Evolutionary conservation across 2,888 invertebrate genomes (phyloP).

Genomic region (Craniophora ligustri): DNA sequence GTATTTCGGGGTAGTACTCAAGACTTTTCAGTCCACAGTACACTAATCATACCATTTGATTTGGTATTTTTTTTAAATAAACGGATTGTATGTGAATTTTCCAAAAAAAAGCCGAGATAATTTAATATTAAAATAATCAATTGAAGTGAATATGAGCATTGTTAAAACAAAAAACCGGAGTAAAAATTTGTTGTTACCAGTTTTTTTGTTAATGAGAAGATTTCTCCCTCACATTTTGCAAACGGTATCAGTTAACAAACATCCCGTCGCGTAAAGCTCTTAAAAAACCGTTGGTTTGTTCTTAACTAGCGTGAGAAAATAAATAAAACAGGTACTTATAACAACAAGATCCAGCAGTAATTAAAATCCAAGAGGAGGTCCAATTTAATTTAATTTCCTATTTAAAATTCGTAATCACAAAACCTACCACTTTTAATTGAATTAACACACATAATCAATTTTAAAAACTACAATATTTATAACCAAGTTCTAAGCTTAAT

Average conservation of each 20-base stretch:
- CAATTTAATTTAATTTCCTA: slow-evolving; percentile 48
- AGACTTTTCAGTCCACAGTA: no score
- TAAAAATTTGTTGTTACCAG: no score
- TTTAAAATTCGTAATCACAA: slow-evolving; percentile 50
- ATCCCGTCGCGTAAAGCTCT: no score
- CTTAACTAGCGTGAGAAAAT: slow-evolving; percentile 38
- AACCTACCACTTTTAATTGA: slow-evolving; percentile 43
- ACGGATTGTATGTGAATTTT: no score
- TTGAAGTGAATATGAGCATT: no score
- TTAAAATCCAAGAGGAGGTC: slow-evolving; percentile 42
- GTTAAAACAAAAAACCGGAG: no score
- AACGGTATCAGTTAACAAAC: background rate
- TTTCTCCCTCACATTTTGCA: background rate
- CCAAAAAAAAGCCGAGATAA: no score
- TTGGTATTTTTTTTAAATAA: no score
- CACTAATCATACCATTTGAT: no score
- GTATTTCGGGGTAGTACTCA: no score
- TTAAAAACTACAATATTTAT: slow-evolving; percentile 52
- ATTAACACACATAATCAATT: slow-evolving; percentile 44
- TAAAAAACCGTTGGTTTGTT: slow-evolving; percentile 6
- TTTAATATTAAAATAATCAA: no score
- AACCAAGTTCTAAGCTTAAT: slow-evolving; percentile 49
- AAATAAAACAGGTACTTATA: background rate
- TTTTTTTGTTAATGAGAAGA: background rate
- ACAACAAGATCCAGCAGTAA: slow-evolving; percentile 33